Base-by-base conservation (phyloP, 2,888 invertebrate genomes). In the Smittia aterrima region DNA sequence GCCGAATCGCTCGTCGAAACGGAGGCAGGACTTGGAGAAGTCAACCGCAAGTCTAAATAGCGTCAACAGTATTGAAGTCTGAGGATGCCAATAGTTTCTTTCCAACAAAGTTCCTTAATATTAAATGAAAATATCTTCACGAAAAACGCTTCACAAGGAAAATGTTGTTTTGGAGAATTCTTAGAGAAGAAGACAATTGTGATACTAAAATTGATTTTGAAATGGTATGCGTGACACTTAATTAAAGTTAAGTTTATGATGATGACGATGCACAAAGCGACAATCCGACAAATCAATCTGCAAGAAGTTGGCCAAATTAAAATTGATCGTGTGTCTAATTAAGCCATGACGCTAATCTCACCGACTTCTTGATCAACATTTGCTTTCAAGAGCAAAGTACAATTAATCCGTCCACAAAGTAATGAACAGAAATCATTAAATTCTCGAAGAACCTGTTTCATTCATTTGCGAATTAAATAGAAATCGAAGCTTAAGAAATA, bases 61-160 rank as follows among this genome's bases (percentile, higher is more conserved):
- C 81, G 83, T 83, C 47, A 83, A 83, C 80, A 83, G 83, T 81
- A 83, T 83, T 81, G 83, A 83, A 78, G 83, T 83, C 1, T 77
- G 76, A 74, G 66, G 18, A 9, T 20, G 38, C 7, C 4, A 38
- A 40, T 1, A 25, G 20, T 53, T 53, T 66, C 25, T 66, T 67
- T 41, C 32, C 38, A 67, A 22, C 40, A 72, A n/a, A 70, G 70
- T 70, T 70, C 70, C 70, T 70, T 70, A 70, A 58, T 3, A 2
- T 20, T 7, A 38, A 7, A 38, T 7, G 38, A 38, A 38, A n/a
- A n/a, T n/a, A n/a, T n/a, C n/a, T n/a, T n/a, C n/a, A n/a, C n/a
- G n/a, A n/a, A 16, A 47, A n/a, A 62, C 3, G 11, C 16, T 47
- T 47, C 47, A n/a, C n/a, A n/a, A n/a, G n/a, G n/a, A n/a, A 40